These are phyloP conservation scores for Syndactyla subalaris DNA, from an alignment of 2,797 vertebrate species.

Conservation along the genomic window DNA sequence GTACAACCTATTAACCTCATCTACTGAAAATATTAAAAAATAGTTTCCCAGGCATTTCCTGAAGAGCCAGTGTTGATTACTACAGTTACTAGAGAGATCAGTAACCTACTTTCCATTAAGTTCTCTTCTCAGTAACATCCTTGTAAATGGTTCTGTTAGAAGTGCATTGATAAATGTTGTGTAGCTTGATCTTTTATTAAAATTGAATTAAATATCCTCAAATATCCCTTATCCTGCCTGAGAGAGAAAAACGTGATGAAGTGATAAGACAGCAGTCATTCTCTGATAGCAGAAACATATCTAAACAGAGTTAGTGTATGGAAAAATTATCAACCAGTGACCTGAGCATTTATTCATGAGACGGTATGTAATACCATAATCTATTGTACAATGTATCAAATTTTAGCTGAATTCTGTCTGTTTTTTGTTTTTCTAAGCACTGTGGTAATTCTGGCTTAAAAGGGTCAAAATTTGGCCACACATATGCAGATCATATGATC, in stretches of 20 bases:
- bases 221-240: background rate
- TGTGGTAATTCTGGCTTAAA: background rate
- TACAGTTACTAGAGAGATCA: background rate
- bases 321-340: background rate
- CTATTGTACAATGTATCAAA: background rate
- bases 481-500: background rate
- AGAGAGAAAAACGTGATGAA: background rate
- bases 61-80: background rate
- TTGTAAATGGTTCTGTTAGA: background rate
- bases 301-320: background rate
- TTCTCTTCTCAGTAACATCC: background rate
- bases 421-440: background rate
- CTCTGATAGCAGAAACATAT: background rate
- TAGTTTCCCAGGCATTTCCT: background rate
- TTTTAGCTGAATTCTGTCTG: background rate
- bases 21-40: background rate
- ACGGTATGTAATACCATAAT: rapidly evolving
- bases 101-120: background rate
- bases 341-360: background rate
- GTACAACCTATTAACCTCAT: background rate
- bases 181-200: background rate
- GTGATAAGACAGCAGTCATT: background rate
- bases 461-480: background rate
- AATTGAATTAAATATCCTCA: background rate
- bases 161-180: background rate